Evolutionary conservation across 2,113 vertebrate species (phyloP), one percentile per base, ranked within the genome.

Genomic region (Turdus rufiventris): DNA sequence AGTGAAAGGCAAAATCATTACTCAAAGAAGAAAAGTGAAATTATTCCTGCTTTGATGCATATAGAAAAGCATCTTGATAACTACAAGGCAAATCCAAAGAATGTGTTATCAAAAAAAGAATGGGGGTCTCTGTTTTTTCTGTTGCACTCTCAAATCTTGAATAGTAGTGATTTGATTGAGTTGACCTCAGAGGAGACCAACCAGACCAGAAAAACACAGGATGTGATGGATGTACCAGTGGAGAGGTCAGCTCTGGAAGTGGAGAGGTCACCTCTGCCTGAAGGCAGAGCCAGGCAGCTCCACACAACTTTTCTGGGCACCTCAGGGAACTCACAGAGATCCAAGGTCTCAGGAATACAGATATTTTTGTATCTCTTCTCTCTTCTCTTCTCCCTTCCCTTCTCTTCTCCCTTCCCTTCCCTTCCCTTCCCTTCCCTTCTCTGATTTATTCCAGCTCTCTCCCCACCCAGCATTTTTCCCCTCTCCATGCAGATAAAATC

Each of bases 1-100:
- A 85, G 66, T 70, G 14, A 85, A 58, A 85, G 81, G 72, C 62
- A 70, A 95, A 96, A 95, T 90, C 84, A 91, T 96, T 85, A 82
- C 77, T 96, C 85, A 93, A 45, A 84, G 63, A 92, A 94, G 77
- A 88, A 84, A 91, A 93, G 74, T 65, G 62, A 73, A 62, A 82
- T 94, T 91, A 85, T 84, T 85, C 68, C 75, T 70, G 42, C 94
- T 92, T 73, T 89, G 84, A 85, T 88, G 84, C 81, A 66, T 51
- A 76, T 40, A 68, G 91, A 76, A 81, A 96, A 85, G 76, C 65
- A 54, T 87, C 85, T 79, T 91, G 89, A 89, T 89, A 91, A 82
- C 77, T 54, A 15, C 58, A 54, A 76, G 58, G 54, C 90, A 96
- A 92, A 79, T 51, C 62, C 42, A 63, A 93, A 93, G 86, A 92